These are phyloP conservation scores for Coleophora flavipennella DNA, from an alignment of 2,888 invertebrate genomes.

Conservation along the genomic window DNA sequence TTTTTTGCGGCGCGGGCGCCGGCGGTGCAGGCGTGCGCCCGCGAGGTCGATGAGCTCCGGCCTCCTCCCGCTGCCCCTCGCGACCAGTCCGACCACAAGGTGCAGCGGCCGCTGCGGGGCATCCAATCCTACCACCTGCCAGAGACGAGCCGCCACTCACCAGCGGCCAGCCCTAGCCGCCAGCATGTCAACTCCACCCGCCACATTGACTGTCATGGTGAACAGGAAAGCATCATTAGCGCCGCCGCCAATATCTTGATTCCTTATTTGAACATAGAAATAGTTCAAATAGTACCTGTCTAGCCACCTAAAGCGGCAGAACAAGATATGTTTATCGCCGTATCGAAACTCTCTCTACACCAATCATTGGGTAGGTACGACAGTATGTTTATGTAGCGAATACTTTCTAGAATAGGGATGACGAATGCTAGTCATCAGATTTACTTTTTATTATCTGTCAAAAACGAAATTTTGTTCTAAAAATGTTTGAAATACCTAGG, in stretches of 20 bases:
- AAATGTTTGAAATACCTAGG: too few species aligned
- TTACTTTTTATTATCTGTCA: too few species aligned
- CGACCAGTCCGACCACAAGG: slow-evolving; percentile 66
- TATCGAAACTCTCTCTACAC: too few species aligned
- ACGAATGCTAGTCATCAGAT: too few species aligned
- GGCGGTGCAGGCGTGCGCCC: slow-evolving; percentile 34
- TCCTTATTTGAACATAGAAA: slow-evolving; percentile 1
- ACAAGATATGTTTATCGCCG: too few species aligned
- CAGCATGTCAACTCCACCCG: slow-evolving; percentile 6
- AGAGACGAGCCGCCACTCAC: slow-evolving; percentile 64
- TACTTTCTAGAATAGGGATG: too few species aligned
- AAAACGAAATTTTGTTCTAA: too few species aligned
- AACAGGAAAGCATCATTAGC: too few species aligned
- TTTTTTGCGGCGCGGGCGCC: slow-evolving; percentile 54
- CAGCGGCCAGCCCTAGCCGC: slow-evolving; percentile 21
- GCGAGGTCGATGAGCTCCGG: slow-evolving; percentile 59
- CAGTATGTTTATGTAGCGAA: too few species aligned
- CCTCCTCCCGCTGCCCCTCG: slow-evolving; percentile 29
- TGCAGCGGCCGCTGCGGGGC: slow-evolving; percentile 55
- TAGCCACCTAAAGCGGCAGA: too few species aligned
- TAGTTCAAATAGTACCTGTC: too few species aligned
- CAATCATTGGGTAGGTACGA: too few species aligned
- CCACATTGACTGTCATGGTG: slow-evolving; percentile 27
- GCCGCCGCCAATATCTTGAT: slow-evolving; percentile 1
- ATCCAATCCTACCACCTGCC: slow-evolving; percentile 66